These are phyloP conservation scores for Tachina fera DNA, from an alignment of 2,888 invertebrate species.

Conservation along the genomic window DNA sequence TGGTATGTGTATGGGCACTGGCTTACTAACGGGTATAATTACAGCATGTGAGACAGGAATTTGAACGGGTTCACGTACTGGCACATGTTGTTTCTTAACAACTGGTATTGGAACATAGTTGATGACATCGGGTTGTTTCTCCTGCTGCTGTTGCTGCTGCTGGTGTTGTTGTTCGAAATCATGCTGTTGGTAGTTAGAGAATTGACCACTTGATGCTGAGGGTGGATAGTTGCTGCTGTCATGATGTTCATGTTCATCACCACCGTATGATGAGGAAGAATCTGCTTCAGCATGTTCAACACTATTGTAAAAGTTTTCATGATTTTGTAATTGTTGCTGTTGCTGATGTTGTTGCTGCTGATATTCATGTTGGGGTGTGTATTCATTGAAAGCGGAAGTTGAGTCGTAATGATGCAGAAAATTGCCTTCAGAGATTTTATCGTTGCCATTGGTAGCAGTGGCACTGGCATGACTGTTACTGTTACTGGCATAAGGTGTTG, in stretches of 20 bases:
- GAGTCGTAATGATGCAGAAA: conserved; percentile 79
- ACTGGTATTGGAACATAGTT: conserved; percentile 86
- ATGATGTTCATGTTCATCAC: conserved; percentile 59
- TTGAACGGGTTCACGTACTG: conserved; percentile 88
- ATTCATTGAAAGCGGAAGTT: conserved; percentile 76
- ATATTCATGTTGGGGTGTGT: conserved; percentile 65
- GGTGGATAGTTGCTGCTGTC: conserved; percentile 56
- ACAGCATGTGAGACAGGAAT: conserved; percentile 91
- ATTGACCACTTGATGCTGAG: conserved; percentile 44
- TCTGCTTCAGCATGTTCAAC: conserved; percentile 64
- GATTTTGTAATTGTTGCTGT: conserved; percentile 36
- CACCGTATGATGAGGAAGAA: conserved; percentile 43
- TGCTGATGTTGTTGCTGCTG: conserved; percentile 59
- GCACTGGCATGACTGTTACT: conserved; percentile 64
- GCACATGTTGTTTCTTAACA: conserved; percentile 89
- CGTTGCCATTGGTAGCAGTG: conserved; percentile 72
- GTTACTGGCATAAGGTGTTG: conserved; percentile 68
- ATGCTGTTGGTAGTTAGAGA: conserved; percentile 45
- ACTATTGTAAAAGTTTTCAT: conserved; percentile 72
- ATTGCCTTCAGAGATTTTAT: conserved; percentile 80
- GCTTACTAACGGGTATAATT: conserved; percentile 89
- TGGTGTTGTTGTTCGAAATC: conserved; percentile 57
- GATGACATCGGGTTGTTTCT: conserved; percentile 85
- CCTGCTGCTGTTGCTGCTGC: conserved; percentile 66
- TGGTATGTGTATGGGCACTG: conserved; percentile 91